Evolutionary conservation across 2,888 invertebrate species (phyloP), one percentile per base, ranked within the genome.

Genomic region (Drosophila rellima): DNA sequence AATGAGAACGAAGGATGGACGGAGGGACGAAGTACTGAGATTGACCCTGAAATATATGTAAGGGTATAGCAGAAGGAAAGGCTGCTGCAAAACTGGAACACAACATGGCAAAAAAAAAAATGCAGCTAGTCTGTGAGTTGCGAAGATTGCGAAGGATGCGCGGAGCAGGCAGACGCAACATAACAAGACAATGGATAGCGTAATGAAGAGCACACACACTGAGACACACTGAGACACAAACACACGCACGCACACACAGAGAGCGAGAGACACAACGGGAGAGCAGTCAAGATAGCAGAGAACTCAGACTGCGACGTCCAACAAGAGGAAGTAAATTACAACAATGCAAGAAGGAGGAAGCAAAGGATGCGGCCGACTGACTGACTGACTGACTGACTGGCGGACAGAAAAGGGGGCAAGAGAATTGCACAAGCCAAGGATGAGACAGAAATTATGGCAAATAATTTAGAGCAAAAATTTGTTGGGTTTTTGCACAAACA

Each of bases 401-500:
- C 23, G 23, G 6, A 23, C 23, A 1, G 7, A 6, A 5, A 44
- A 70, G 45, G 65, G 54, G 79, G 66, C 57, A 63, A 56, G 31
- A 47, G 23, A 20, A 47, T 47, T 47, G 48, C 48, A 48, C 48
- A 48, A 47, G 47, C 29, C 47, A 47, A 13, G 13, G 72, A 71
- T 35, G 73, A 76, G 67, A 55, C 76, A 76, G 78, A 85, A 90
- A 85, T 88, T 73, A 90, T 90, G 80, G 89, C 90, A 90, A 90
- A 90, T 90, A 90, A 90, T 90, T 90, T 84, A 90, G 90, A 90
- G 88, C 90, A 89, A 62, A 87, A 86, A 74, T 85, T 81, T 81
- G 79, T 77, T 65, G 69, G 72, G 61, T 68, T 52, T 48, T 33
- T 26, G 26, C 26, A 26, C 79, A 70, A 69, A 78, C 80, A 77